Evolutionary conservation across 2,113 vertebrate species (phyloP), one percentile per base, ranked within the genome.

Genomic region (Heterocephalus glaber): DNA sequence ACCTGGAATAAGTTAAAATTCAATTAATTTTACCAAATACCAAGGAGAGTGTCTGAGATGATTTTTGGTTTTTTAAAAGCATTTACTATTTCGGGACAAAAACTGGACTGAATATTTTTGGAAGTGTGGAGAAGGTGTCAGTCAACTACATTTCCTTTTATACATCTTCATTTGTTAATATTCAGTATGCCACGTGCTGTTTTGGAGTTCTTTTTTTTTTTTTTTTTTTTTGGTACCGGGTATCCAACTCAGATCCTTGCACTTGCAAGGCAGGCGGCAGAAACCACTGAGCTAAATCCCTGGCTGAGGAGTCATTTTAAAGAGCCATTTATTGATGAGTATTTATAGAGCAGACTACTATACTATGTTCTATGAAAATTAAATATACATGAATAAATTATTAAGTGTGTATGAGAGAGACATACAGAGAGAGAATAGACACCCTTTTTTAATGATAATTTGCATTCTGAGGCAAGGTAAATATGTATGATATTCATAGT

Each of bases 311-410:
- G n/a, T n/a, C n/a, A n/a, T n/a, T n/a, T 87, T 28, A 60, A 41
- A 72, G 58, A 83, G 3, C 2, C 74, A 44, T 49, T 88, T 74
- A 38, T 86, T 28, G 22, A 41, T 76, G 12, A 12, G 63, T 11
- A 58, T 17, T 82, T 74, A 58, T 24, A 80, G 20, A 86, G n/a
- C 5, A 70, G 19, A 80, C 79, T 76, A 44, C 41, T 52, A 1
- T 30, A 63, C 28, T 41, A 72, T 5, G 6, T 89, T 92, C 56
- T 52, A n/a, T 66, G 70, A 47, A 17, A 93, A 94, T 79, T 89
- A 95, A 87, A 66, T 86, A 52, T 68, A 28, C 68, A 14, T 44
- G 26, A 86, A 89, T 85, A 85, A 77, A 87, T 89, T 47, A 92
- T 90, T 84, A 82, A 93, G 66, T 77, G 12, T 81, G 58, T 56